These are phyloP conservation scores for Cyprinus carpio DNA, from an alignment of 2,113 vertebrate species.

Conservation along the genomic window DNA sequence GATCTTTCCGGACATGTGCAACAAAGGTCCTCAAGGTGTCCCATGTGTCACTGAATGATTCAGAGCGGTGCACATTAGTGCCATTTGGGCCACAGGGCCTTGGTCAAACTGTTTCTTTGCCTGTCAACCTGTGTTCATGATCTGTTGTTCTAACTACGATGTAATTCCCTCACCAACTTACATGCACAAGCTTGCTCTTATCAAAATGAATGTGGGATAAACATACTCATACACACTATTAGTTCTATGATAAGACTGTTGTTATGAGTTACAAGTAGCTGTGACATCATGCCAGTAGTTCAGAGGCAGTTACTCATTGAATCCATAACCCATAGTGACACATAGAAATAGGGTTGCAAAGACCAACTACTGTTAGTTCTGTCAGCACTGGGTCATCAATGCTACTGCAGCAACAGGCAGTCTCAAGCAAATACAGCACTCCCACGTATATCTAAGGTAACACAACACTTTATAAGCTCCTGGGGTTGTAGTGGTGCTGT, in stretches of 20 bases:
- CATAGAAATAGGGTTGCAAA: background rate
- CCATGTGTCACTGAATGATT: background rate
- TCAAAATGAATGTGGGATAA: slow-evolving; percentile 11
- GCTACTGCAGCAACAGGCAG: background rate
- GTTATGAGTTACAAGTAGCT: slow-evolving; percentile 3
- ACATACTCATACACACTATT: background rate
- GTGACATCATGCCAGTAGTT: background rate
- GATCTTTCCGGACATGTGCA: background rate
- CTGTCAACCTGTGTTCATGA: background rate
- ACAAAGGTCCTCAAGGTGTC: background rate
- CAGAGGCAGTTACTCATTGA: background rate
- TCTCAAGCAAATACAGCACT: background rate
- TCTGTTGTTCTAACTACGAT: background rate
- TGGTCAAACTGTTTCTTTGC: background rate
- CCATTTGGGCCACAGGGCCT: background rate
- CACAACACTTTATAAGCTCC: slow-evolving; percentile 25
- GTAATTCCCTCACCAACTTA: background rate
- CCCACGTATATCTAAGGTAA: background rate
- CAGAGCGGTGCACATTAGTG: background rate
- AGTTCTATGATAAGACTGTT: background rate
- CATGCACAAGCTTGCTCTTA: background rate
- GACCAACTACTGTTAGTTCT: background rate
- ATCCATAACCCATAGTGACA: background rate
- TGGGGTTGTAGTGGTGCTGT: slow-evolving; percentile 13
- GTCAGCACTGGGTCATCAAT: background rate